phyloP scores from a whole-genome alignment of 1,140 invertebrate genomes.

The Cydia strobilella region DNA sequence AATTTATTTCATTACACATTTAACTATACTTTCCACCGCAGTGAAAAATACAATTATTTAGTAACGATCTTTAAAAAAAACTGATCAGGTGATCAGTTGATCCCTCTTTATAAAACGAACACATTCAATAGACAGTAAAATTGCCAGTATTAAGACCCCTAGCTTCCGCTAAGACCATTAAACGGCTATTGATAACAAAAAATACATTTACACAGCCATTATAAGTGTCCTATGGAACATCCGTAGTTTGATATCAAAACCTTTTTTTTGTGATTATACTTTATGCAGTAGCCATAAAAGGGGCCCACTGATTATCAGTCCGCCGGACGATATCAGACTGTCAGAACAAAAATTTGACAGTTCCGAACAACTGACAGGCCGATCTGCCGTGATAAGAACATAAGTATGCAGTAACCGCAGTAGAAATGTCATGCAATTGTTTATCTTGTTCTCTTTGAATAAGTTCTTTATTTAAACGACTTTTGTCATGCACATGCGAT shows the following conservation, averaged over 20 bases:
- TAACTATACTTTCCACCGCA: background rate
- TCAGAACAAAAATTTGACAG: no score
- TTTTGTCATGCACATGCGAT: no score
- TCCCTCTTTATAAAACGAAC: background rate
- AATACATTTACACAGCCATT: conserved; percentile 10
- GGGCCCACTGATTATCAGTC: no score
- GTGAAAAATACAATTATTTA: background rate
- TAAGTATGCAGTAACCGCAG: no score
- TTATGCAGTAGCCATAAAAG: no score
- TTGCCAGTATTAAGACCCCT: conserved; percentile 9
- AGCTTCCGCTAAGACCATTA: conserved; percentile 16
- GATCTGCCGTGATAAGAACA: no score
- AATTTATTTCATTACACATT: no score
- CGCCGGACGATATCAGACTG: no score
- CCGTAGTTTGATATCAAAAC: background rate
- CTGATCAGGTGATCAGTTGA: conserved; percentile 6
- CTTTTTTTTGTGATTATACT: background rate
- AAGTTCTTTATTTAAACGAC: no score
- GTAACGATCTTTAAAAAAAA: conserved; percentile 3
- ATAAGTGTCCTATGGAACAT: background rate
- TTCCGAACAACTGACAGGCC: no score
- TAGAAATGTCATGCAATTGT: no score
- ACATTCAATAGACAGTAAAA: conserved; percentile 16
- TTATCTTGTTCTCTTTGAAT: no score
- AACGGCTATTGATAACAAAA: conserved; percentile 15